Evolutionary conservation across 2,113 vertebrate species (phyloP), one percentile per base, ranked within the genome.

Genomic region (Elephas maximus): DNA sequence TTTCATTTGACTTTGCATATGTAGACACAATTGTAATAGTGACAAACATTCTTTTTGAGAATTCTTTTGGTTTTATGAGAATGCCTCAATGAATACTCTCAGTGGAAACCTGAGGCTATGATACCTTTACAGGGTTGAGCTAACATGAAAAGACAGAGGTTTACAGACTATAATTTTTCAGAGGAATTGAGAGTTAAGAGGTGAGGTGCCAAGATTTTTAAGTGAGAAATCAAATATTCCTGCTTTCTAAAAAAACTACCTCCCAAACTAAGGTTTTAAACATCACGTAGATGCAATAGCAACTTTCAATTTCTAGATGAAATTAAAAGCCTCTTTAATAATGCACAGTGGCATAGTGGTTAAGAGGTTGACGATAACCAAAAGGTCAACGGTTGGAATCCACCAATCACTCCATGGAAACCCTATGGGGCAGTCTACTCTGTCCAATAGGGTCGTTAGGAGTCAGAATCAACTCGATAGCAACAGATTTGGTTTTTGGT

Each of bases 1-100:
- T 94, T 98, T 94, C 44, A 80, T 82, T 88, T 60, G 83, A 51
- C 37, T 93, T 93, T 92, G 60, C 81, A 80, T 84, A 37, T 93
- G 28, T 93, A 41, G 45, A 93, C 45, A 92, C 45, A n/a, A 2
- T 85, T 73, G 94, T 94, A 87, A 80, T 33, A 0, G 7, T 97
- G 85, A 78, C 90, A 67, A 92, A 33, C 28, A 83, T 93, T 91
- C 62, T 81, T 94, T 93, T 95, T 93, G 71, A 82, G 83, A 63
- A 92, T 69, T 41, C 4, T 74, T 86, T 96, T 37, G 81, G 60
- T 53, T 93, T 91, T n/a, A 33, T 85, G 26, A 8, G 84, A 94
- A 81, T 90, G 20, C 4, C n/a, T 1, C 71, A 84, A 4, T 33
- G n/a, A 86, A 44, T 65, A 60, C 4, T 48, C 28, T 81, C 23